Base-by-base conservation (phyloP, 1,140 invertebrate genomes). In the Calephelis nemesis region DNA sequence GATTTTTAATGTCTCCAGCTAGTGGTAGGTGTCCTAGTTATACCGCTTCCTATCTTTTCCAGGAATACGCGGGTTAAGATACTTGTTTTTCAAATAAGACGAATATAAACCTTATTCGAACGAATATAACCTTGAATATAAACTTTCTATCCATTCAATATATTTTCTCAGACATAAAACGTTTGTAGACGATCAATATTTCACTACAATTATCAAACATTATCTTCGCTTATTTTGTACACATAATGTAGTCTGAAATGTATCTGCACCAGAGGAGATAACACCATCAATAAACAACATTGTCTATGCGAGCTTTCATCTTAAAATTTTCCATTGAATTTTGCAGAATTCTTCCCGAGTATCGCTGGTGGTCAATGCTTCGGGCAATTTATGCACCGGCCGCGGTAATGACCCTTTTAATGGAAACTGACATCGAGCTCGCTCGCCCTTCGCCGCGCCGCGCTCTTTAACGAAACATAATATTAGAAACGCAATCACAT, bases 401-500 rank as follows among this genome's bases (percentile, higher is more conserved):
- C 73, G 79, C 75, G 74, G 79, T 86, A 83, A 88, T 88, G 75
- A 79, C 70, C 80, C 67, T 79, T 83, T 85, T 83, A 85, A 83
- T 83, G 83, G 82, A 84, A 87, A 82, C 82, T 82, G 79, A 87
- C 86, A 87, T 82, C 78, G 74, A 71, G 67, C 72, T 68, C 63
- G 72, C 62, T 74, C 73, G 72, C 78, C 77, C 62, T 19, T 72
- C 78, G 69, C 70, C 74, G 70, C 65, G 65, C 78, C 69, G 39
- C 19, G 54, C 30, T 60, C 19, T 75, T 78, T 81, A 77, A 82
- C 74, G 84, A 87, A 87, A 85, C 82, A 85, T 87, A 87, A 87
- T 87, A 84, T 87, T 81, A 83, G 81, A 77, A 65, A 69, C 72
- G 72, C 82, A 79, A 84, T 83, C 82, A 84, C 75, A 74, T 79